Percentiles rank a stretch among this genome's conserved stretches.
Evolutionary conservation across 2,888 invertebrate species (phyloP).

Genomic region (Ophonus ardosiacus): DNA sequence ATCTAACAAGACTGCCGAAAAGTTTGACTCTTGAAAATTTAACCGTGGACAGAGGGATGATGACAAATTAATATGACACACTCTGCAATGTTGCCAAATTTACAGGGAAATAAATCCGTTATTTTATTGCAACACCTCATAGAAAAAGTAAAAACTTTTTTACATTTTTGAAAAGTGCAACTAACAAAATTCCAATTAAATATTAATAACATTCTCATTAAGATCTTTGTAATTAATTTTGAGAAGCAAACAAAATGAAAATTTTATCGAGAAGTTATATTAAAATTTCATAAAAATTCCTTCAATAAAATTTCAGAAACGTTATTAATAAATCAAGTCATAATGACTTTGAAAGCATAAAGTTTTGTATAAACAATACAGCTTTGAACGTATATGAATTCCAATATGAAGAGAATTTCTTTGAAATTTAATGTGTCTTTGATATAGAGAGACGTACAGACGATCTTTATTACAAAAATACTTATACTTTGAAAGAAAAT

Average conservation of each 20-base stretch:
- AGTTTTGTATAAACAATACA: neutral
- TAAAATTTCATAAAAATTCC: neutral
- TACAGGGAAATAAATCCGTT: no score
- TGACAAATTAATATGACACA: no score
- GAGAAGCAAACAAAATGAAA: neutral
- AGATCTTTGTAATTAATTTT: neutral
- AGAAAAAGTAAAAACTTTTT: no score
- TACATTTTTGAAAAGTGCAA: no score
- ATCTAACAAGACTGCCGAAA: no score
- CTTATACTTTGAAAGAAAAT: neutral
- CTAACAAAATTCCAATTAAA: neutral
- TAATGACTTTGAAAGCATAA: neutral
- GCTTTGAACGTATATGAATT: neutral
- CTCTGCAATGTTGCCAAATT: no score
- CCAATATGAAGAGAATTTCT: neutral
- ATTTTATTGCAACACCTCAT: no score
- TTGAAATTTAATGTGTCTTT: neutral
- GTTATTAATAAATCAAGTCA: neutral
- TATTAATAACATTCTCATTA: neutral
- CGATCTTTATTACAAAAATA: neutral
- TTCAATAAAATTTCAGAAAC: neutral
- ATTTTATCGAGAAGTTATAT: neutral
- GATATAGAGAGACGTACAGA: neutral
- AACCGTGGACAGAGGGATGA: no score
- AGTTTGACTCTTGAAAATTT: no score